Evolutionary conservation across 2,113 vertebrate species (phyloP).

Genomic region (Microtus pennsylvanicus): DNA sequence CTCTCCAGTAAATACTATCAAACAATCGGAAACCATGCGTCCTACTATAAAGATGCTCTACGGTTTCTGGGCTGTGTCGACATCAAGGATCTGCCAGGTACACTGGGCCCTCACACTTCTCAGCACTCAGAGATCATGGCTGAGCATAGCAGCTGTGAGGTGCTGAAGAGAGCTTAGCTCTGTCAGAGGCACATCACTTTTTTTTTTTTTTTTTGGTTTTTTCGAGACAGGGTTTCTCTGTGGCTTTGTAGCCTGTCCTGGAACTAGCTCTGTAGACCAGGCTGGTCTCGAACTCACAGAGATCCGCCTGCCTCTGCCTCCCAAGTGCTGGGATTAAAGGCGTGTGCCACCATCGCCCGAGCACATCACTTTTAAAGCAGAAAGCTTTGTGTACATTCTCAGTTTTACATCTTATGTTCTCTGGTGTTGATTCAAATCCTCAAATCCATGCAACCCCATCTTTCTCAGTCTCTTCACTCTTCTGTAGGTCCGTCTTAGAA

Average conservation of each 20-base stretch:
- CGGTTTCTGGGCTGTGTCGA: constrained; percentile 97
- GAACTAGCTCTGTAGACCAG: too few species aligned
- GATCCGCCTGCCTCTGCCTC: too few species aligned
- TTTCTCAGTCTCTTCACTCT: not conserved
- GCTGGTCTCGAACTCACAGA: too few species aligned
- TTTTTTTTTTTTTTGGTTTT: too few species aligned
- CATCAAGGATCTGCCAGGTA: constrained; percentile 95
- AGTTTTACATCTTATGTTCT: not conserved
- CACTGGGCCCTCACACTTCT: fast-evolving
- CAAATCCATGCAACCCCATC: fast-evolving
- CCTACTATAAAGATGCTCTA: constrained; percentile 97
- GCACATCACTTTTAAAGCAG: too few species aligned
- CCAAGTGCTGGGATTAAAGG: too few species aligned
- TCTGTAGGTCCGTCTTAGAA: not conserved
- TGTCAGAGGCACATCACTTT: fast-evolving
- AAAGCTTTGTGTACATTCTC: not conserved
- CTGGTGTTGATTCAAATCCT: not conserved
- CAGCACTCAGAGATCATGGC: fast-evolving
- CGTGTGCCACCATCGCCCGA: too few species aligned
- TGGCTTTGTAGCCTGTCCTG: too few species aligned
- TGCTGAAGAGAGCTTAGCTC: not conserved
- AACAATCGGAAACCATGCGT: constrained; percentile 95
- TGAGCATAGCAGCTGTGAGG: fast-evolving
- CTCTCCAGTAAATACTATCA: constrained; percentile 99
- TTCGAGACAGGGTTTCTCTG: too few species aligned